Evolutionary conservation across 2,113 vertebrate species (phyloP).

Genomic region (Rallus limicola): DNA sequence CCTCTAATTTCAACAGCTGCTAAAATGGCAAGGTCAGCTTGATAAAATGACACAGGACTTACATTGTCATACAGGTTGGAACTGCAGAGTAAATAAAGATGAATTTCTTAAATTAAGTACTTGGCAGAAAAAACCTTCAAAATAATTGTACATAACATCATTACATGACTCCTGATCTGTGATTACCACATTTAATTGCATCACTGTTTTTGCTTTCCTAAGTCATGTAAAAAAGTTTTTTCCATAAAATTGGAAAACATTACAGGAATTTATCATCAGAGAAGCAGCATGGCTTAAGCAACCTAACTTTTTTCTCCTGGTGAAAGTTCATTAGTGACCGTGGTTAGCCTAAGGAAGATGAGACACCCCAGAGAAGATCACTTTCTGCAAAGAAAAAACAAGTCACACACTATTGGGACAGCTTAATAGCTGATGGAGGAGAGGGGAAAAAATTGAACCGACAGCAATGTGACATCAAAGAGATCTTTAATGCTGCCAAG

Average conservation of each 20-base stretch:
- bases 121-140: background rate
- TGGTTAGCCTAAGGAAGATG: background rate
- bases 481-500: background rate
- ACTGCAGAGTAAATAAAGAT: conserved; percentile 72
- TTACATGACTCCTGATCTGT: background rate
- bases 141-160: background rate
- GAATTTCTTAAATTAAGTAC: background rate
- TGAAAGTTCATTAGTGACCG: background rate
- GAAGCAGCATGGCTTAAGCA: background rate
- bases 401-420: background rate
- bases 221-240: background rate
- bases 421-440: background rate
- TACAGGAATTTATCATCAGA: background rate
- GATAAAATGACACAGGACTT: conserved; percentile 83
- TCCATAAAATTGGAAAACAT: background rate
- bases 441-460: background rate
- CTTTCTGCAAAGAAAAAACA: background rate
- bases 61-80: conserved; percentile 89
- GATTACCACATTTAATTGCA: background rate
- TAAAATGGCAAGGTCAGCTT: conserved; percentile 86
- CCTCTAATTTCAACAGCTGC: conserved; percentile 93
- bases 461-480: background rate
- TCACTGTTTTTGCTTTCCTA: background rate
- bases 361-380: background rate
- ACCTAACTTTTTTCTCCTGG: background rate